These are phyloP conservation scores for Tenthredo mesomela DNA, from an alignment of 2,888 invertebrate genomes.

Conservation along the genomic window DNA sequence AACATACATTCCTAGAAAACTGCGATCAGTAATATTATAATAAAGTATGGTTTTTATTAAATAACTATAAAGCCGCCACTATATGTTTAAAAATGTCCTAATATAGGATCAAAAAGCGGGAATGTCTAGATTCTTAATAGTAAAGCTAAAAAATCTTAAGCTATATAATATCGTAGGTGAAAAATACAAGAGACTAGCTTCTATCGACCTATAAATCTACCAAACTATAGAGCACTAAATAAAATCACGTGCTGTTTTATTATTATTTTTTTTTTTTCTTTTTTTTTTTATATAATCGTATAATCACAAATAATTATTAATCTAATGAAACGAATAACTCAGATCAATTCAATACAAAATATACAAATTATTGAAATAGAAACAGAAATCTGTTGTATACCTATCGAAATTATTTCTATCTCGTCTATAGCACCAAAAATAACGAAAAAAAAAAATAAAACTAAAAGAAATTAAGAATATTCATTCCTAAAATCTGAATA, in stretches of 20 bases:
- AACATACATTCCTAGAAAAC: background rate
- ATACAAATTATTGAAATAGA: background rate
- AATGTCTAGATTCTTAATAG: slow-evolving; percentile 37
- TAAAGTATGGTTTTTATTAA: slow-evolving; percentile 20
- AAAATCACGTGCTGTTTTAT: slow-evolving; percentile 10
- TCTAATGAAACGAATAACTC: background rate
- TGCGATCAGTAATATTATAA: slow-evolving; percentile 15
- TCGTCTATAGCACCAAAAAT: background rate
- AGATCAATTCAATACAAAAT: background rate
- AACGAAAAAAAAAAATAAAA: background rate
- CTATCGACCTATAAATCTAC: slow-evolving; percentile 28
- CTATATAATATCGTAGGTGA: slow-evolving; percentile 24
- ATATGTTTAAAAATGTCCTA: slow-evolving; percentile 33
- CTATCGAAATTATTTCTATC: background rate
- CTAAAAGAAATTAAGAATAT: background rate
- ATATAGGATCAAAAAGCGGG: slow-evolving; percentile 46
- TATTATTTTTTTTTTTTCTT: too few relatives aligned
- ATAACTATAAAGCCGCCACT: slow-evolving; percentile 40
- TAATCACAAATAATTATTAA: slow-evolving; percentile 29
- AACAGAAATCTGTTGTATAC: background rate
- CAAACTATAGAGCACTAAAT: slow-evolving; percentile 21
- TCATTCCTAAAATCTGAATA: slow-evolving; percentile 15
- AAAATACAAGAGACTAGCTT: slow-evolving; percentile 47
- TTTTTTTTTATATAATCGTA: slow-evolving; percentile 11
- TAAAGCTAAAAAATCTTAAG: slow-evolving; percentile 29